A percentile compares a stretch with the other conserved stretches of the same genome.
Evolutionary conservation across 2,888 invertebrate species (phyloP).

Genomic region (Rhagonycha fulva): DNA sequence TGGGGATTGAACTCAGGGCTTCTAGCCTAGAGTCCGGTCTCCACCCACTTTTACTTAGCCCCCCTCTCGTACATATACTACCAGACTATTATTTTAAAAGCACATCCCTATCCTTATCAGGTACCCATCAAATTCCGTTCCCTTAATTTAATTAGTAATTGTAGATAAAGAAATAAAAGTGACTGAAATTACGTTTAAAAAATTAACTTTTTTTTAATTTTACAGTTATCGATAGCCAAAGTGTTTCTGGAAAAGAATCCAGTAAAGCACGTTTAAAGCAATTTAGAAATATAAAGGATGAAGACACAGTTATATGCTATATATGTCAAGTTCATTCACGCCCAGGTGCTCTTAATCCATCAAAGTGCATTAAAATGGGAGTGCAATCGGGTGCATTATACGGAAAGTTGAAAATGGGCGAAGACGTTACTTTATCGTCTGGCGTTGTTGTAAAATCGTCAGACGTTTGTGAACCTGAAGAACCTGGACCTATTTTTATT

Average conservation of each 20-base stretch:
- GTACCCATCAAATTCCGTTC: constrained; percentile 36
- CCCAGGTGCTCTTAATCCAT: constrained; percentile 73
- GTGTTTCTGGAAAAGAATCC: neutral
- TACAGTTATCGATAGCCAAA: constrained; percentile 19
- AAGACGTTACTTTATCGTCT: constrained; percentile 75
- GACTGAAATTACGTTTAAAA: constrained; percentile 5
- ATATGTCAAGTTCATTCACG: constrained; percentile 70
- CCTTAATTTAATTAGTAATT: neutral
- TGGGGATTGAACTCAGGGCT: no score
- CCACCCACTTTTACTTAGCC: no score
- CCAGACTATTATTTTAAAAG: constrained; percentile 18
- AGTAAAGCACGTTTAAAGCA: neutral
- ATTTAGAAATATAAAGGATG: constrained; percentile 42
- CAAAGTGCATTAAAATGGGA: constrained; percentile 79
- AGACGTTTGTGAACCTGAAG: constrained; percentile 78
- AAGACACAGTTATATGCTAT: constrained; percentile 62
- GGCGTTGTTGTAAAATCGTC: constrained; percentile 72
- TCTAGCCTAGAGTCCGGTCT: no score
- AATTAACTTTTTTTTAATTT: constrained; percentile 9
- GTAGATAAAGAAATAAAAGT: neutral
- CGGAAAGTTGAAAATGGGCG: constrained; percentile 82
- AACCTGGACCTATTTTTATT: constrained; percentile 76
- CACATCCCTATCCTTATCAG: constrained; percentile 42
- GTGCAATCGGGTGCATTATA: constrained; percentile 85
- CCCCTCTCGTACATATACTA: constrained; percentile 56